phyloP scores from a whole-genome alignment of 92 coral and sea anemone genomes.

The Epizoanthus ramosus region DNA sequence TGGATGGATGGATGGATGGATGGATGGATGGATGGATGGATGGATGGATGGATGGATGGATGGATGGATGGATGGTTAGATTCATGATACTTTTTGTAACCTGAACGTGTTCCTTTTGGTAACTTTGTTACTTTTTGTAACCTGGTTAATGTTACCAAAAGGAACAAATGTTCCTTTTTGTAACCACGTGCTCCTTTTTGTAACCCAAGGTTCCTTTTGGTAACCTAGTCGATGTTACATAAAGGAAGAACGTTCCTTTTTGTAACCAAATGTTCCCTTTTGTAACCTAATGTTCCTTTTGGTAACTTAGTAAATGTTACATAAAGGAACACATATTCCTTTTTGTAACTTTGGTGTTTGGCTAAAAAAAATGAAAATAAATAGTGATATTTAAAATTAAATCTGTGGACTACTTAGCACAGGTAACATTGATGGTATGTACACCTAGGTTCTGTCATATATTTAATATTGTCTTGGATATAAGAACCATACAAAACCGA shows the following conservation, averaged over 20 bases:
- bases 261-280: background rate
- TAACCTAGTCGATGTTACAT: background rate
- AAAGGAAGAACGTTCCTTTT: background rate
- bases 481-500: too few relatives aligned
- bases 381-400: background rate
- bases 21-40: constrained; percentile 17
- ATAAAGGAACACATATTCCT: background rate
- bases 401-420: background rate
- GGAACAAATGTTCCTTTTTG: too few relatives aligned
- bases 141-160: too few relatives aligned
- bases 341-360: background rate
- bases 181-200: background rate
- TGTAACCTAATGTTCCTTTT: constrained; percentile 2
- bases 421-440: too few relatives aligned
- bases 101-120: background rate
- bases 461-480: too few relatives aligned
- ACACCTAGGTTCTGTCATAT: too few relatives aligned
- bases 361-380: background rate
- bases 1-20: constrained; percentile 23
- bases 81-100: constrained; percentile 13
- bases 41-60: constrained; percentile 26
- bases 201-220: background rate
- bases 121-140: background rate
- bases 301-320: background rate
- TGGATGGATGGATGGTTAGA: constrained; percentile 14